Conservation (phyloP, 2,888 invertebrate genomes). For the Melangyna quadrimaculata region DNA sequence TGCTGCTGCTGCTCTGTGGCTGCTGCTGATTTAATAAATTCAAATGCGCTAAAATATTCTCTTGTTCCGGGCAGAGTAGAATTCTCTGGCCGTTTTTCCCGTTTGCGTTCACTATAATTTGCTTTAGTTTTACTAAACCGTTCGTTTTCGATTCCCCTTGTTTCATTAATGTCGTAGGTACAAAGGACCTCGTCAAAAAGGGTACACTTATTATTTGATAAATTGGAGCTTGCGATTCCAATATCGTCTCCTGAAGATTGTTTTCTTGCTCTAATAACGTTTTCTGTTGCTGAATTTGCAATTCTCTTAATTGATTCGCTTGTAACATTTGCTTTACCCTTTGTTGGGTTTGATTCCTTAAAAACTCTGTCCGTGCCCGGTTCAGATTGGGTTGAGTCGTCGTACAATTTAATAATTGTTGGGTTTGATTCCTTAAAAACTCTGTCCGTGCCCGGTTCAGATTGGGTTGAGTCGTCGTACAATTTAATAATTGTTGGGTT, state of each 20-base stretch:
- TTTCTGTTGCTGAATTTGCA: constrained; percentile 34
- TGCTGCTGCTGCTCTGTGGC: constrained; percentile 36
- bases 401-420: constrained; percentile 1
- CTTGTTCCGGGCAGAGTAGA: constrained; percentile 28
- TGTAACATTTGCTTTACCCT: constrained; percentile 20
- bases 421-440: constrained; percentile 39
- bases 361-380: constrained; percentile 25
- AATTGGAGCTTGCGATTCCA: constrained; percentile 30
- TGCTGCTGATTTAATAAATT: constrained; percentile 53
- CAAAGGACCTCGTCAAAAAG: constrained; percentile 65
- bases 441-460: constrained; percentile 23
- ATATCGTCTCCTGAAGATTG: constrained; percentile 35
- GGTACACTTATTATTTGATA: constrained; percentile 64
- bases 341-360: constrained; percentile 33
- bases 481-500: constrained; percentile 8
- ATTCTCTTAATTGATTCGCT: constrained; percentile 30
- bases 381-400: constrained; percentile 19
- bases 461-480: constrained; percentile 13
- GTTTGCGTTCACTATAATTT: constrained; percentile 47
- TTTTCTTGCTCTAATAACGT: constrained; percentile 25
- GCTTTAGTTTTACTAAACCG: constrained; percentile 48
- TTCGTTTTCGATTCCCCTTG: constrained; percentile 40
- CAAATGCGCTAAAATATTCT: constrained; percentile 50
- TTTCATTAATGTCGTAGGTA: constrained; percentile 36
- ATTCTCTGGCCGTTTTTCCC: constrained; percentile 42